Conservation (phyloP, 2,888 invertebrate genomes). For the Ichneumon xanthorius region DNA sequence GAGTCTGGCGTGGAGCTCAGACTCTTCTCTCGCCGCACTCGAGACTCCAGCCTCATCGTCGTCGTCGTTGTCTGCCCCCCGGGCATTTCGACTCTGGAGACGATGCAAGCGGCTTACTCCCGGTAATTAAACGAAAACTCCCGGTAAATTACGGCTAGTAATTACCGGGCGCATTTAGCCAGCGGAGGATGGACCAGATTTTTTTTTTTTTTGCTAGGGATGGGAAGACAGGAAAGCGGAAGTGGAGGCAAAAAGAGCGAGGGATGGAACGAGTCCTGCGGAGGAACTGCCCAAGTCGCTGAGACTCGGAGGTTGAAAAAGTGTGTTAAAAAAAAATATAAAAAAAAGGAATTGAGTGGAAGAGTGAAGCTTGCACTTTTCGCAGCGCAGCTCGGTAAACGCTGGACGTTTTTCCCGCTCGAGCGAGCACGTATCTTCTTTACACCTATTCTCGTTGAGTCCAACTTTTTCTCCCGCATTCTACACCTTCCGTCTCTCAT, state of each 20-base stretch:
- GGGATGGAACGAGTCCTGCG: neutral
- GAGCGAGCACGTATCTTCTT: conserved; percentile 7
- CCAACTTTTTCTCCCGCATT: conserved; percentile 19
- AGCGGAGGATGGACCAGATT: conserved; percentile 55
- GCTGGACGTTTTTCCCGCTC: conserved; percentile 21
- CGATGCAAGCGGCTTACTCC: conserved; percentile 69
- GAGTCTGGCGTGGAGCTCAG: conserved; percentile 20
- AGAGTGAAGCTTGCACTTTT: conserved; percentile 56
- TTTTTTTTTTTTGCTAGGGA: conserved; percentile 52
- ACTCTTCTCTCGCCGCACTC: conserved; percentile 37
- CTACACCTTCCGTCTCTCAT: conserved; percentile 38
- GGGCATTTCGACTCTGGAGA: conserved; percentile 33
- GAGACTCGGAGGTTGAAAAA: conserved; percentile 7
- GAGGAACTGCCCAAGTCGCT: conserved; percentile 10
- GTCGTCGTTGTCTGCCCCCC: conserved; percentile 36
- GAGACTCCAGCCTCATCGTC: conserved; percentile 50
- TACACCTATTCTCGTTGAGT: conserved; percentile 17
- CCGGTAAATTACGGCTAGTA: conserved; percentile 72
- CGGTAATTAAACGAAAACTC: conserved; percentile 76
- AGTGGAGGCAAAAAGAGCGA: conserved; percentile 41
- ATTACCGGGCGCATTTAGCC: conserved; percentile 71
- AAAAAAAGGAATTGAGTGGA: conserved; percentile 51
- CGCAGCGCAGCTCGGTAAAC: conserved; percentile 22
- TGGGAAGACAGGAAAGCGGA: conserved; percentile 40
- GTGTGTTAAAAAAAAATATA: conserved; percentile 41